Base-by-base conservation (phyloP, 2,113 vertebrate species). In the Melanostigma gelatinosum region DNA sequence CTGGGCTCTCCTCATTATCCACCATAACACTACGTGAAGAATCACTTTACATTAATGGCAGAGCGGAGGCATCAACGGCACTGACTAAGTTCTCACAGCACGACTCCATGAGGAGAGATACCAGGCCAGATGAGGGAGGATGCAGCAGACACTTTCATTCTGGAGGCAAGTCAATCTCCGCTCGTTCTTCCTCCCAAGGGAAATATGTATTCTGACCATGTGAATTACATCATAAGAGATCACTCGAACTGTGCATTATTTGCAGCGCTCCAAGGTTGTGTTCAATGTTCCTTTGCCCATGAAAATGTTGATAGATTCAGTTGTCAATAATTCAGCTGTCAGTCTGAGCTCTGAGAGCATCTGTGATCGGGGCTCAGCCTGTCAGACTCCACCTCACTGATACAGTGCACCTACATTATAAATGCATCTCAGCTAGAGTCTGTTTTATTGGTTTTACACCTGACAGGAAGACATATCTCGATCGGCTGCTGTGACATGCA, bases 281-380 rank as follows among this genome's bases (percentile, higher is more conserved):
- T 79, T 79, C 34, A 61, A 44, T 70, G 55, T 69, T 58, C 61
- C 70, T 64, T 61, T 22, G 4, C 36, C 11, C 16, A 63, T 67
- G 70, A 80, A 88, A 74, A 87, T 81, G 36, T 36, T 77, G 75
- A 89, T 82, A 58, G 46, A 83, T 78, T 85, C 54, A 27, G 16
- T 75, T 87, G 76, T 86, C 42, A 89, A 91, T 89, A 87, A 92
- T 92, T 91, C 20, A 89, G 62, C 54, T 2, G 80, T 83, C 71
- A 72, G 77, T 72, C 70, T 55, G 67, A 78, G 68, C 69, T 72
- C 72, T 68, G 77, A 58, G 72, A 75, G 67, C 64, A 71, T 68
- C 72, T 64, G 36, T 64, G 57, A 64, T 38, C 29, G 50, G 55
- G 54, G 71, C 73, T 72, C 38, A 57, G 62, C 34, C 85, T 64